Evolutionary conservation across 2,888 invertebrate genomes (phyloP).

Genomic region (Mactromeris polynyma): DNA sequence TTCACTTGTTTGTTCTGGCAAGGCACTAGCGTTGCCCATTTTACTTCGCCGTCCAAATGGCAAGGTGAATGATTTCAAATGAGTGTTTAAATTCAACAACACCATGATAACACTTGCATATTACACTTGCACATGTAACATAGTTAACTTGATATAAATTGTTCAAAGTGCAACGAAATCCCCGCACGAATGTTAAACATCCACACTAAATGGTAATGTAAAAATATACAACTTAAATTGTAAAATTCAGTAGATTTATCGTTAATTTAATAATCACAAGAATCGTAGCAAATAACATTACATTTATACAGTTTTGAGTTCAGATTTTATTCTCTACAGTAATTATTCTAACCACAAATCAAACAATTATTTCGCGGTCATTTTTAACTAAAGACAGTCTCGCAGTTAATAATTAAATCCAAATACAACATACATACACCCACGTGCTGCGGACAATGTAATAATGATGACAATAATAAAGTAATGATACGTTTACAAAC

Average conservation of each 20-base stretch:
- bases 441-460: background rate
- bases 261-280: too few species aligned
- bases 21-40: constrained; percentile 1
- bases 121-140: background rate
- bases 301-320: background rate
- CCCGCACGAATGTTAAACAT: background rate
- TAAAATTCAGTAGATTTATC: too few species aligned
- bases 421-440: background rate
- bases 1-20: background rate
- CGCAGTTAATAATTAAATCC: background rate
- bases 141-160: background rate
- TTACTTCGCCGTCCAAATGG: constrained; percentile 36
- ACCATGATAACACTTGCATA: constrained; percentile 36
- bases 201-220: background rate
- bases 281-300: background rate
- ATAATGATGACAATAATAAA: constrained; percentile 6
- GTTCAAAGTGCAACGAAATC: background rate
- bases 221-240: background rate
- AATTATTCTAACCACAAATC: background rate
- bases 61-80: constrained; percentile 41
- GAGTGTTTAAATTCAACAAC: constrained; percentile 37
- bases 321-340: background rate
- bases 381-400: constrained; percentile 1
- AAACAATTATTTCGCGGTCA: background rate
- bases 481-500: background rate